Base-by-base conservation (phyloP, 2,113 vertebrate genomes). In the Nerophis lumbriciformis region DNA sequence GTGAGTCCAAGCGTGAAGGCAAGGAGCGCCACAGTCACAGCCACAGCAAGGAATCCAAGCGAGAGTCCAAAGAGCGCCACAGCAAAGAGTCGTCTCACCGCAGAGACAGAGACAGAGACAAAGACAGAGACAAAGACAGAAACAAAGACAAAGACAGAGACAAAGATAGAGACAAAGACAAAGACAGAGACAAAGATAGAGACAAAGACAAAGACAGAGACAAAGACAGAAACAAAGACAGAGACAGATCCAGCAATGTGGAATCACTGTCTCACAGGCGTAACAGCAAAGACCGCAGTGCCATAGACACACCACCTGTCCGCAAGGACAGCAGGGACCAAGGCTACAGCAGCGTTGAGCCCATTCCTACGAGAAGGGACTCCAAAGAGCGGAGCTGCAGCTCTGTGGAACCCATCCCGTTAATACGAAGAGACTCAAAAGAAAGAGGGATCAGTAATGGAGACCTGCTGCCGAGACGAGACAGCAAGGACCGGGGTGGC, bases 1-100 rank as follows among this genome's bases (percentile, higher is more conserved):
- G 78, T 54, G 90, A 91, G 50, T 88, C 86, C 35, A 90, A 86
- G 65, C 83, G 87, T 37, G 88, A 90, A 49, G 73, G 85, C 42
- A 91, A 91, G 62, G 88, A 90, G 53, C 84, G 88, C 44, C 87
- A 91, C 77, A 70, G 77, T 71, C 79, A 86, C 67, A 69, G 85
- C 57, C 85, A 88, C 76, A 76, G 81, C 76, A 90, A 91, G 69
- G 90, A 91, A 39, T 88, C 86, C 44, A 91, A 91, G 62, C 72
- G 87, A 55, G 89, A 90, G 5, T 84, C 86, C 28, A 90, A 90
- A 77, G 87, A 90, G 38, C 87, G 88, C 28, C 87, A 86, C 65
- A 68, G 66, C 69, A 88, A 84, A 61, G 84, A 91, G 59, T 87
- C 86, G 14, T 88, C 87, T 28, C 88, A 90, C 60, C 81, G 87